Evolutionary conservation across 2,888 invertebrate species (phyloP), one percentile per base, ranked within the genome.

Genomic region (Mesorhabditis spiculigera): DNA sequence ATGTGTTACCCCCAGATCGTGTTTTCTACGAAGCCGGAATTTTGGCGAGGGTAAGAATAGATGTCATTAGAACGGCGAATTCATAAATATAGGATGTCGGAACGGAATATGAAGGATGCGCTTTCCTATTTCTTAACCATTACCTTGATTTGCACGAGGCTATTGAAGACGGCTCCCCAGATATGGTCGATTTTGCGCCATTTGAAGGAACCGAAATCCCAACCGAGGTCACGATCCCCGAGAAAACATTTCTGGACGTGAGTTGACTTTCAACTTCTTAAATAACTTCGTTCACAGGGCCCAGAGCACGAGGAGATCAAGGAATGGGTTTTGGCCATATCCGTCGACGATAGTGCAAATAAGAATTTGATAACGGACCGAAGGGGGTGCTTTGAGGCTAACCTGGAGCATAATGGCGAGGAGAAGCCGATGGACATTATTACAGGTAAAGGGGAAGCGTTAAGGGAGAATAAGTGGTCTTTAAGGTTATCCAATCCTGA

Each of bases 71-170:
- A 28, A 28, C 28, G 28, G 28, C n/a, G 8, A 50, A 50, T n/a
- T 50, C 58, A n/a, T 50, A 44, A 66, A 44, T 5, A 2, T n/a
- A 50, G 58, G 58, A 50, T 13, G n/a, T 50, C n/a, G 58, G 58
- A 13, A n/a, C 10, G n/a, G 58, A 50, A 50, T 50, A 50, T 50
- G 58, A 50, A n/a, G 58, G 93, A 67, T 94, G 96, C 88, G 97
- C 96, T 0, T 97, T 98, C 87, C 93, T 97, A 0, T 91, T 97
- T 83, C 90, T 97, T 58, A 98, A 98, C 88, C 93, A 95, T 84
- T 95, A 94, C 86, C 89, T 98, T 78, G 98, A 99, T 87, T 89
- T 98, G 13, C 92, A 92, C 75, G 97, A 98, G 85, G 95, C 96
- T 1, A 95, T 96, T 63, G 96, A 96, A 82, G 93, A 93, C 80